Evolutionary conservation across 2,797 vertebrate species (phyloP).

Genomic region (Oceanodroma leucorhoa): DNA sequence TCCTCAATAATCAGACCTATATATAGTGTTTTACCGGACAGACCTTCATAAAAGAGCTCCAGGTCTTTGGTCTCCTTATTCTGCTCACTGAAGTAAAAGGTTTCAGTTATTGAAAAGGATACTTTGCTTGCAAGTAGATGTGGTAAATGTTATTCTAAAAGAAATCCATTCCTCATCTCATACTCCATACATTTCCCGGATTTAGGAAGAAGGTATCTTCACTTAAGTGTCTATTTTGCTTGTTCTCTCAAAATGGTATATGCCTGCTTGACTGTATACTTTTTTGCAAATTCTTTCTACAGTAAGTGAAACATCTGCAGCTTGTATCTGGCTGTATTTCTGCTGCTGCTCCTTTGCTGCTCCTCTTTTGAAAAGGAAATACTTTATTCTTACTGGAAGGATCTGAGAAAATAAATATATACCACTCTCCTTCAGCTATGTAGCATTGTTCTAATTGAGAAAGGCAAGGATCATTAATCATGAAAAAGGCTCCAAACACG

Average conservation of each 20-base stretch:
- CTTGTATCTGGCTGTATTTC: not conserved
- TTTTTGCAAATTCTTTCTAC: not conserved
- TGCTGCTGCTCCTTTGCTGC: not conserved
- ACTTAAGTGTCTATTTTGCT: not conserved
- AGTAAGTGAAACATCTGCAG: not conserved
- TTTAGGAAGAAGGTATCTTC: not conserved
- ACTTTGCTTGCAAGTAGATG: not conserved
- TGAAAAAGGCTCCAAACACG: not conserved
- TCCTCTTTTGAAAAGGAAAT: not conserved
- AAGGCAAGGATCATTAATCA: not conserved
- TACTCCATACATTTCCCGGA: not conserved
- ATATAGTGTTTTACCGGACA: constrained; percentile 16
- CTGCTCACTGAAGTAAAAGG: not conserved
- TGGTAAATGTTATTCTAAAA: not conserved
- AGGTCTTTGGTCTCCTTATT: not conserved
- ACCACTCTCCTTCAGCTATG: not conserved
- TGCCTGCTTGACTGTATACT: not conserved
- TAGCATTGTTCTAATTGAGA: not conserved
- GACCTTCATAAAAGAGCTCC: not conserved
- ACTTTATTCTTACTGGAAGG: not conserved
- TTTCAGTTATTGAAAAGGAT: not conserved
- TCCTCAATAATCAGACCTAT: constrained; percentile 18
- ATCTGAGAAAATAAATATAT: constrained; percentile 5
- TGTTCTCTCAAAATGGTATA: not conserved
- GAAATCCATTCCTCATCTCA: not conserved